Conservation (phyloP, 2,797 vertebrate species). For the Pangasius djambal region DNA sequence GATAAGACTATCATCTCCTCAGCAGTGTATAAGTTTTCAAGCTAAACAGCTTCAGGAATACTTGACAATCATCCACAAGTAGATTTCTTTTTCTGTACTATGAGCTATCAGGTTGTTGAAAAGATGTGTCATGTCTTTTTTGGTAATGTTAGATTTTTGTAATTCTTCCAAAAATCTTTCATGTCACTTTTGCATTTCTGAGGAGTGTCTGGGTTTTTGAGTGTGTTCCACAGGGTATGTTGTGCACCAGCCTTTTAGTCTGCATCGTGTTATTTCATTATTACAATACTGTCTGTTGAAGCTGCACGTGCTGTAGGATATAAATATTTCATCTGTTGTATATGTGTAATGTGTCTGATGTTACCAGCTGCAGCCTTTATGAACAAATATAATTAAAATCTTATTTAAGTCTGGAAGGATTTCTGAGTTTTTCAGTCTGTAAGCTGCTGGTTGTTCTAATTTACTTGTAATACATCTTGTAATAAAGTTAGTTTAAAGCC, state of each 20-base stretch:
- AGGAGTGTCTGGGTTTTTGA: not conserved
- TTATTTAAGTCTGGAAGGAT: not conserved
- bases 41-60: not conserved
- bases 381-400: constrained; percentile 18
- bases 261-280: not conserved
- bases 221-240: not conserved
- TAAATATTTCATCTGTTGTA: not conserved
- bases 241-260: not conserved
- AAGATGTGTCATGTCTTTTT: not conserved
- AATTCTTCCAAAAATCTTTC: not conserved
- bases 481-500: not conserved
- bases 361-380: not conserved
- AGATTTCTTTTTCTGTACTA: not conserved
- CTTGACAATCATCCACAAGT: not conserved
- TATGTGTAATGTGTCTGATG: not conserved
- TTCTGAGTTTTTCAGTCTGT: not conserved
- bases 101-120: not conserved
- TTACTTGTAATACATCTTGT: not conserved
- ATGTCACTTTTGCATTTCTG: not conserved
- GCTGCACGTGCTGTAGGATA: not conserved
- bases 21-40: not conserved
- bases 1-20: not conserved
- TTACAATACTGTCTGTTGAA: not conserved
- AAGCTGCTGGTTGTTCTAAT: too few species aligned
- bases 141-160: not conserved